Evolutionary conservation across 2,888 invertebrate genomes (phyloP).

Genomic region (Orchesella flavescens): DNA sequence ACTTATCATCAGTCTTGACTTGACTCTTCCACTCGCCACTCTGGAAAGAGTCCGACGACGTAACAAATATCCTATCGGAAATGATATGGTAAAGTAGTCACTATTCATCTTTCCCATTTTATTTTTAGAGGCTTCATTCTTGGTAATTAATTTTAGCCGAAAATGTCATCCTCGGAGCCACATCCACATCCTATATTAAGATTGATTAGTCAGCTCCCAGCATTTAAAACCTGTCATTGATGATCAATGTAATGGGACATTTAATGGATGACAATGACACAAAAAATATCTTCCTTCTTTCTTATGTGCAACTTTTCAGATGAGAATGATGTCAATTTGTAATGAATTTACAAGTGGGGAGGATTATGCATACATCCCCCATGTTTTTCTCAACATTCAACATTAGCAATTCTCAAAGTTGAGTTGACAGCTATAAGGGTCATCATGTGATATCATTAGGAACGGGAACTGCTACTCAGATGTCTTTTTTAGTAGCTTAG

Average conservation of each 20-base stretch:
- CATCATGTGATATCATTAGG: constrained; percentile 8
- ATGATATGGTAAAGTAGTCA: background rate
- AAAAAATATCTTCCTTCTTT: background rate
- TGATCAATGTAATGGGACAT: background rate
- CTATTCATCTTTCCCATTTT: too few relatives aligned
- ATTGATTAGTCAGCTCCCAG: constrained; percentile 27
- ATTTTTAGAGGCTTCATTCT: background rate
- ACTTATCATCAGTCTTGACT: background rate
- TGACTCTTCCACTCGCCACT: background rate
- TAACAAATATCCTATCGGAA: background rate
- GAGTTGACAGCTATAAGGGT: constrained; percentile 28
- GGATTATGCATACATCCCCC: too few relatives aligned
- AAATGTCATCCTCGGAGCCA: background rate
- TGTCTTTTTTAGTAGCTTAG: background rate
- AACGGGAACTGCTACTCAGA: background rate
- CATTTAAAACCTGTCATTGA: background rate
- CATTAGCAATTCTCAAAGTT: constrained; percentile 25
- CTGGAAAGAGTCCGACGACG: too few relatives aligned
- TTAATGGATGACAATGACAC: background rate
- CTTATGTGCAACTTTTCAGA: background rate
- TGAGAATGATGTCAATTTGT: constrained; percentile 37
- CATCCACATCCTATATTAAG: background rate
- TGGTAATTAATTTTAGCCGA: background rate
- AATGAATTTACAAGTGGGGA: constrained; percentile 21
- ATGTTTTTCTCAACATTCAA: constrained; percentile 12